A percentile compares a stretch with the other conserved stretches of the same genome.
Evolutionary conservation across 2,113 vertebrate genomes (phyloP).

Genomic region (Nothobranchius furzeri): DNA sequence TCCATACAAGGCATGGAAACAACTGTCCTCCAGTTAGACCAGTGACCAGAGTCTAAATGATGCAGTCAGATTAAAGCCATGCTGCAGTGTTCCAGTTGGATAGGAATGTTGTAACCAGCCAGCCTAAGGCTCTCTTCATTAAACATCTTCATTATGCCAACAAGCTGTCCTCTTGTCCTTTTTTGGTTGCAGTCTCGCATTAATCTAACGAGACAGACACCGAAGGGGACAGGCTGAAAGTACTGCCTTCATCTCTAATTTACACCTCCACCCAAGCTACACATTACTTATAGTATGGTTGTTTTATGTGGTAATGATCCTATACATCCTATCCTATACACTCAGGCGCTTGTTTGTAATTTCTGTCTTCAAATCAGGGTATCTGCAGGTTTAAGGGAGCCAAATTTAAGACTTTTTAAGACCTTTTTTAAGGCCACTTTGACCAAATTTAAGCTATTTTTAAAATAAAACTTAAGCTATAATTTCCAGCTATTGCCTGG

Average conservation of each 20-base stretch:
- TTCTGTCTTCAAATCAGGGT: no score
- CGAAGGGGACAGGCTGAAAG: slow-evolving; percentile 21
- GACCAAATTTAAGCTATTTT: no score
- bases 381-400: no score
- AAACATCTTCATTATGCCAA: slow-evolving; percentile 11
- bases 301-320: background rate
- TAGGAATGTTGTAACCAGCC: slow-evolving; percentile 3
- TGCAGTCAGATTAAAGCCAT: slow-evolving; percentile 12
- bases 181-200: slow-evolving; percentile 22
- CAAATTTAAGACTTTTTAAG: no score
- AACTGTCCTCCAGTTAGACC: background rate
- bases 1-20: no score
- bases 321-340: no score
- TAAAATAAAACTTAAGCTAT: no score
- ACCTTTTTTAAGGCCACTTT: no score
- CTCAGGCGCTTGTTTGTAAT: background rate
- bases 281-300: background rate
- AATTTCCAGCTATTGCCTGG: no score
- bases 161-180: slow-evolving; percentile 21
- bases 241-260: slow-evolving; percentile 7
- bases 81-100: background rate
- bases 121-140: slow-evolving; percentile 21
- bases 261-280: background rate
- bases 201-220: background rate
- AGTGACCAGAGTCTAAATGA: background rate